Evolutionary conservation across 1,140 invertebrate genomes (phyloP).

Genomic region (Drosophila arawakana): DNA sequence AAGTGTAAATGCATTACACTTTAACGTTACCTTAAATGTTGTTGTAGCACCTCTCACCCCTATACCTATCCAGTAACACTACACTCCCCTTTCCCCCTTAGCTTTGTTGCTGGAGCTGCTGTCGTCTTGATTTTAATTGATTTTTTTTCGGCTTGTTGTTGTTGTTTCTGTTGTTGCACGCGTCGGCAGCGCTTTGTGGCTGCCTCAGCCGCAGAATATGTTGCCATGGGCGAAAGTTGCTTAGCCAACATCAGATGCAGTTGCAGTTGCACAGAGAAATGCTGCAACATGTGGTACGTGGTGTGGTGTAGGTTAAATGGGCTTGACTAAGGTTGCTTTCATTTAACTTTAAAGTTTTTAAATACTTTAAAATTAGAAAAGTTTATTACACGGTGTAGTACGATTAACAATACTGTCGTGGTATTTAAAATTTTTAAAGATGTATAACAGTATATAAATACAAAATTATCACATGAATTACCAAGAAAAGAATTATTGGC

Average conservation of each 20-base stretch:
- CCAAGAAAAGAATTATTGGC: too few relatives aligned
- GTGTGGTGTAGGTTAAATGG: background rate
- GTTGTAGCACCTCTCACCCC: background rate
- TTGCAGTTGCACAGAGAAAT: background rate
- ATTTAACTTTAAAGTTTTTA: background rate
- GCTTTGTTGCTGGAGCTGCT: slow-evolving; percentile 44
- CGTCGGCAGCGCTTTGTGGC: slow-evolving; percentile 59
- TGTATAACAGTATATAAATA: too few relatives aligned
- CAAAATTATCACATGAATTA: too few relatives aligned
- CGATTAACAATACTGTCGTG: too few relatives aligned
- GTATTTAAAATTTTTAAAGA: too few relatives aligned
- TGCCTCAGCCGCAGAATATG: slow-evolving; percentile 43
- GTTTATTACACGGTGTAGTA: too few relatives aligned
- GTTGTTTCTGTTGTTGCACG: slow-evolving; percentile 47
- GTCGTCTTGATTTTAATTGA: slow-evolving; percentile 81
- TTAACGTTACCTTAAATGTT: slow-evolving; percentile 74
- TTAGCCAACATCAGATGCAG: slow-evolving; percentile 6
- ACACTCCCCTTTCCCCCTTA: slow-evolving; percentile 21
- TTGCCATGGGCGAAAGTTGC: slow-evolving; percentile 60
- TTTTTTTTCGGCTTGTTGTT: slow-evolving; percentile 60
- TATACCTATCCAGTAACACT: background rate
- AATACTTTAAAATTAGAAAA: too few relatives aligned
- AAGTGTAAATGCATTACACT: slow-evolving; percentile 81
- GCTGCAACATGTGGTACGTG: background rate
- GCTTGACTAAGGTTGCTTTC: background rate